Evolutionary conservation across 2,888 invertebrate genomes (phyloP).

Genomic region (Agonum fuliginosum): DNA sequence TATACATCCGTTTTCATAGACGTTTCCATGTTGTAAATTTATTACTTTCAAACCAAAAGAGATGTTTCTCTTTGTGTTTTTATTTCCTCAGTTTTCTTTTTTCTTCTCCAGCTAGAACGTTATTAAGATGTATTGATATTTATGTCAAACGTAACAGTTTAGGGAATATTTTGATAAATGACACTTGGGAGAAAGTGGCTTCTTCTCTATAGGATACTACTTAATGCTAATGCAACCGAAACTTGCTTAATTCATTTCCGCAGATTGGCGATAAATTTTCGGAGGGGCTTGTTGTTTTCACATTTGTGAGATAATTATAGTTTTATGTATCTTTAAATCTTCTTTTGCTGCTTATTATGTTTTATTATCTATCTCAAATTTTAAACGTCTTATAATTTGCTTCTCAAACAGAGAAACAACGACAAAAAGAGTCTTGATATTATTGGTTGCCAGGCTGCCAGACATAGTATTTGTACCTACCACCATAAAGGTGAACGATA

Average conservation of each 20-base stretch:
- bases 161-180: conserved; percentile 60
- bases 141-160: conserved; percentile 59
- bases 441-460: no score
- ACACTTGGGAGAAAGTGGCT: conserved; percentile 45
- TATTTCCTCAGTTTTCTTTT: conserved; percentile 53
- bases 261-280: conserved; percentile 4
- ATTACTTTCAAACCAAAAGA: conserved; percentile 58
- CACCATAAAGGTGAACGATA: no score
- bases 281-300: conserved; percentile 13
- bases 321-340: not conserved
- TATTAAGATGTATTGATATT: conserved; percentile 60
- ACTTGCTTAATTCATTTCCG: conserved; percentile 46
- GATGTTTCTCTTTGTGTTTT: conserved; percentile 58
- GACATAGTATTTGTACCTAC: no score
- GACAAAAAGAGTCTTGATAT: no score
- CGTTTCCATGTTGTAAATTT: conserved; percentile 58
- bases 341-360: not conserved
- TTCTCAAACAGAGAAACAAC: no score
- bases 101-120: conserved; percentile 46
- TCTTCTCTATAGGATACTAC: not conserved
- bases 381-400: no score
- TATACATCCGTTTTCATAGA: conserved; percentile 59
- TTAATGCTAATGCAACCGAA: conserved; percentile 52
- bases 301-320: conserved; percentile 28
- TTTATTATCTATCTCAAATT: not conserved